phyloP scores from a whole-genome alignment of 2,888 invertebrate species.

The Busseola fusca region DNA sequence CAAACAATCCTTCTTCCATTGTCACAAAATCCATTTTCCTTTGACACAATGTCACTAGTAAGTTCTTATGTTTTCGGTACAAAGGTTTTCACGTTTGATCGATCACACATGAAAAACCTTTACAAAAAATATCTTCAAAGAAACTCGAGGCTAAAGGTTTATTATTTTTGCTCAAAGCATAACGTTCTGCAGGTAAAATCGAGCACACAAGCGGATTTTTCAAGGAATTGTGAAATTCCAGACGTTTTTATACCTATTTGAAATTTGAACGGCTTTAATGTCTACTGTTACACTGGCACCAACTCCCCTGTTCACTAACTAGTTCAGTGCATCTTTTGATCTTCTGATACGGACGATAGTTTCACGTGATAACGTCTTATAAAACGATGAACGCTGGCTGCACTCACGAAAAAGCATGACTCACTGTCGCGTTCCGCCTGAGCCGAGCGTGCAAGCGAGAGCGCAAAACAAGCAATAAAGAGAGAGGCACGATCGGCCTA shows the following conservation, averaged over 20 bases:
- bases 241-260: background rate
- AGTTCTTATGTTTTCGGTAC: slow-evolving; percentile 52
- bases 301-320: no score
- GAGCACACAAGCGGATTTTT: slow-evolving; percentile 9
- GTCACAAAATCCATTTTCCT: slow-evolving; percentile 33
- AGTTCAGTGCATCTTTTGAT: no score
- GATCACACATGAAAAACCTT: slow-evolving; percentile 75
- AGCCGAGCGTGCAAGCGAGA: no score
- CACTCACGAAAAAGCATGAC: no score
- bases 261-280: slow-evolving; percentile 1
- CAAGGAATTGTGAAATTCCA: background rate
- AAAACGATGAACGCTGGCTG: no score
- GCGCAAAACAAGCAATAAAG: no score
- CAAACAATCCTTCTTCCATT: slow-evolving; percentile 20
- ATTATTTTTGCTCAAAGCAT: slow-evolving; percentile 44
- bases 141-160: slow-evolving; percentile 34
- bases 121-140: slow-evolving; percentile 57
- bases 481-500: no score
- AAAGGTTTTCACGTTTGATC: slow-evolving; percentile 71
- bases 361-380: no score
- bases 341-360: no score
- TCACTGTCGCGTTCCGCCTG: no score
- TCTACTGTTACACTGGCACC: no score
- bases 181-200: background rate
- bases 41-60: slow-evolving; percentile 51